Base-by-base conservation (phyloP, 2,113 vertebrate genomes). In the Neodontobutis hainanensis region DNA sequence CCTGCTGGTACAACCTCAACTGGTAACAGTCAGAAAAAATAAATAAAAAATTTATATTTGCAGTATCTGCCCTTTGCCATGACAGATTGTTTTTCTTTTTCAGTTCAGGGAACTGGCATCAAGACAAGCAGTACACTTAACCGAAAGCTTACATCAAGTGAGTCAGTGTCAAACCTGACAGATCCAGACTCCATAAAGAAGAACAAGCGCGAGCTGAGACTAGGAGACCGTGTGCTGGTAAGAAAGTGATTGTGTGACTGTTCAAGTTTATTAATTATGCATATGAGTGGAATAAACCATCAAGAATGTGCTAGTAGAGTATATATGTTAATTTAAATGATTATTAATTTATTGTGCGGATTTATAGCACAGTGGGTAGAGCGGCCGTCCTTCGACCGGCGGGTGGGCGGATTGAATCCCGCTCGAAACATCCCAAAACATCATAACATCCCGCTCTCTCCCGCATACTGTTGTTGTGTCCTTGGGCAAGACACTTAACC, bases 191-290 rank as follows among this genome's bases (percentile, higher is more conserved):
- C 97, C 0, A 44, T 94, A 8, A 98, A 98, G 91, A 99, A 97
- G 82, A 95, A 91, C 14, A 94, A 94, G 70, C 88, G 96, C 48
- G 97, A 98, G 87, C 94, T 98, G 70, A 96, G 95, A 89, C 93
- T 96, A 3, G 95, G 95, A 40, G 97, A 99, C 62, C 81, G 97
- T 1, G 97, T 99, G 44, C 81, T 99, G 95, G 97, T 99, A 84
- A 93, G 74, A 50, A 5, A 38, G 0, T 40, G 38, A 40, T 40
- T 40, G 38, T 40, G 5, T 2, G 38, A 5, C 38, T 1, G 5
- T 40, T 40, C 5, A 40, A 40, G 38, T 40, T 40, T 40, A 40
- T 40, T 5, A 6, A 40, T 2, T 40, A 40, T 40, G 38, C 4
- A 40, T 8, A 40, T 40, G 38, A 40, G 38, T 40, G 38, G 5